phyloP scores from a whole-genome alignment of 2,888 invertebrate genomes.

The Glomeris marginata region DNA sequence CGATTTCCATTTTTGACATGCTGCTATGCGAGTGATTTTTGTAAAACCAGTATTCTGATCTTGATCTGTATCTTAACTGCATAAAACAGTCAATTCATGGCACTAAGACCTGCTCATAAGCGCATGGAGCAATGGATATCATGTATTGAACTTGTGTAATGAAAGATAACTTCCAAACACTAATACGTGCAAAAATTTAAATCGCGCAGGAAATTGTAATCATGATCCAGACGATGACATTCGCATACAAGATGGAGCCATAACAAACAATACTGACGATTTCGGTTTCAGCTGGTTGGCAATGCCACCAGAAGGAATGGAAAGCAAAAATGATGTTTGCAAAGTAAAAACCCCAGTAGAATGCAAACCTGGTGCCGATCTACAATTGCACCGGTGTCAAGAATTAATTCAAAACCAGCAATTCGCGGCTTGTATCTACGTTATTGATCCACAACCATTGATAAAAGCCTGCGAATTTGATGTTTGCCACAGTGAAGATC shows the following conservation, averaged over 20 bases:
- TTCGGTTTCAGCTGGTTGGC: conserved; percentile 42
- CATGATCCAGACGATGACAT: conserved; percentile 27
- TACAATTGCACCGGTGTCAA: conserved; percentile 34
- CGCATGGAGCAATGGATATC: too few relatives aligned
- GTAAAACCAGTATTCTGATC: too few relatives aligned
- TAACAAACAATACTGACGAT: conserved; percentile 38
- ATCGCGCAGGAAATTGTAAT: conserved; percentile 31
- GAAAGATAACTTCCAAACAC: too few relatives aligned
- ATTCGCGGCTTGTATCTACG: conserved; percentile 46
- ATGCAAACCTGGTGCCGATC: conserved; percentile 42
- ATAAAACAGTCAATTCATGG: too few relatives aligned
- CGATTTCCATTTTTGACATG: background rate
- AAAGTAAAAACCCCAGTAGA: conserved; percentile 26
- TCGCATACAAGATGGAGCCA: conserved; percentile 21
- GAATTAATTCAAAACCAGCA: conserved; percentile 25
- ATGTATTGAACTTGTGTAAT: too few relatives aligned
- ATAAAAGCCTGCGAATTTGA: conserved; percentile 53
- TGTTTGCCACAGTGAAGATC: conserved; percentile 36
- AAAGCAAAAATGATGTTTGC: conserved; percentile 12
- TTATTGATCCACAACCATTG: conserved; percentile 52
- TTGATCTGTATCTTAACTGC: too few relatives aligned
- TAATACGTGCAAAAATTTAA: too few relatives aligned
- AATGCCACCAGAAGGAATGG: conserved; percentile 13
- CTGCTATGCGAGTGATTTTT: too few relatives aligned
- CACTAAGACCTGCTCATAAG: too few relatives aligned